phyloP scores from a whole-genome alignment of 2,113 vertebrate species.

The Mungos mungo region DNA sequence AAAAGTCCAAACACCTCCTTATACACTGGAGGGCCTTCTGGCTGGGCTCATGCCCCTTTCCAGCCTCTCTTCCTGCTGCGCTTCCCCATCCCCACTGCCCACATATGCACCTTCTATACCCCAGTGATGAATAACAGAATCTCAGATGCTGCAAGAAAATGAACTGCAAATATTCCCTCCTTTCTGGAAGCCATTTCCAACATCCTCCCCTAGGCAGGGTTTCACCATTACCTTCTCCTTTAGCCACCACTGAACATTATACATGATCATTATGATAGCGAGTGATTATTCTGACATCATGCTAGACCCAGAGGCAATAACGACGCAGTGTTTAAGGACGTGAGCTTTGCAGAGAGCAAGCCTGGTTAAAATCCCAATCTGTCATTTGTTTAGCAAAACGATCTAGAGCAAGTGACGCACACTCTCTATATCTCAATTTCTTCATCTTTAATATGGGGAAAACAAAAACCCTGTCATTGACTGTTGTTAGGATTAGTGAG shows the following conservation, averaged over 20 bases:
- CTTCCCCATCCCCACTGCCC: background rate
- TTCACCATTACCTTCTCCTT: background rate
- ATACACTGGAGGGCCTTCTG: background rate
- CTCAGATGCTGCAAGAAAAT: background rate
- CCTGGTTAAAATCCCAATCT: background rate
- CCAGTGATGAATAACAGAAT: background rate
- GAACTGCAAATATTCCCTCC: background rate
- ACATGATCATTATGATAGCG: background rate
- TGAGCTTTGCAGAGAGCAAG: background rate
- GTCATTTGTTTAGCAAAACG: background rate
- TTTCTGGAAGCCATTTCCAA: background rate
- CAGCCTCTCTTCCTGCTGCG: background rate
- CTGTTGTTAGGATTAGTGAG: background rate
- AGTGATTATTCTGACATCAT: background rate
- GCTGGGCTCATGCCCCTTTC: background rate
- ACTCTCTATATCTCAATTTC: background rate
- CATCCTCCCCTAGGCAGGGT: background rate
- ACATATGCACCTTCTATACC: background rate
- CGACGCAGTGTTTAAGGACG: background rate
- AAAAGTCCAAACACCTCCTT: background rate
- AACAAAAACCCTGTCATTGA: background rate
- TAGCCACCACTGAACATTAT: constrained; percentile 48
- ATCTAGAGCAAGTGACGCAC: background rate
- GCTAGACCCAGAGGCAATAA: background rate
- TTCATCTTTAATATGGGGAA: background rate